These are phyloP conservation scores for Bettongia penicillata DNA, from an alignment of 2,113 vertebrate species.

Conservation along the genomic window DNA sequence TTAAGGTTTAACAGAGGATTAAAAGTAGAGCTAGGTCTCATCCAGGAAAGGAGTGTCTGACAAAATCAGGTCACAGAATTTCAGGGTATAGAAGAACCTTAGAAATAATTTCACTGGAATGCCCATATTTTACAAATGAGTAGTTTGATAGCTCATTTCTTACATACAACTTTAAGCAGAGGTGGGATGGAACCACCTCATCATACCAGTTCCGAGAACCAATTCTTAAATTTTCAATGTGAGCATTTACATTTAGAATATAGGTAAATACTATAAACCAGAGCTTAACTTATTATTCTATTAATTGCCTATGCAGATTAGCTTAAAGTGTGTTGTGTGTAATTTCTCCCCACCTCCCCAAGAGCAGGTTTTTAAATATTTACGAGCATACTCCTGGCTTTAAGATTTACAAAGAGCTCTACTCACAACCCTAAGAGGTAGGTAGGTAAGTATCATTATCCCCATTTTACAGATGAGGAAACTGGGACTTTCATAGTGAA, in stretches of 20 bases:
- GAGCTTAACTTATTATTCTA: background rate
- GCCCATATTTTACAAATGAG: background rate
- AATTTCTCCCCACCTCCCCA: background rate
- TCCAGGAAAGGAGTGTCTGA: background rate
- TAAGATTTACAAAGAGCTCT: background rate
- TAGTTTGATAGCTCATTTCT: background rate
- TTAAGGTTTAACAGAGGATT: background rate
- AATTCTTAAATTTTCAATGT: background rate
- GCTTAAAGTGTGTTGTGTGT: background rate
- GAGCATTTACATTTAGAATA: background rate
- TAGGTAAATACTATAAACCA: background rate
- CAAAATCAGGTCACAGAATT: background rate
- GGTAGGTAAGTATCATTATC: background rate
- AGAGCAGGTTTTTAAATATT: background rate
- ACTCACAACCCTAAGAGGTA: background rate
- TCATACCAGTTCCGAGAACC: background rate
- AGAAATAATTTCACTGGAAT: background rate
- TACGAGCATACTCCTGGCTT: background rate
- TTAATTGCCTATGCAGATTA: background rate
- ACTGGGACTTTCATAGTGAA: background rate
- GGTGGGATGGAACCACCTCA: background rate
- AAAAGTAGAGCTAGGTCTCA: background rate
- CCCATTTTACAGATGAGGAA: background rate
- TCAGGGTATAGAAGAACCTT: background rate
- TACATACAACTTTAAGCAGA: background rate